These are phyloP conservation scores for Phyllostomus hastatus DNA, from an alignment of 2,113 vertebrate genomes.

Conservation along the genomic window DNA sequence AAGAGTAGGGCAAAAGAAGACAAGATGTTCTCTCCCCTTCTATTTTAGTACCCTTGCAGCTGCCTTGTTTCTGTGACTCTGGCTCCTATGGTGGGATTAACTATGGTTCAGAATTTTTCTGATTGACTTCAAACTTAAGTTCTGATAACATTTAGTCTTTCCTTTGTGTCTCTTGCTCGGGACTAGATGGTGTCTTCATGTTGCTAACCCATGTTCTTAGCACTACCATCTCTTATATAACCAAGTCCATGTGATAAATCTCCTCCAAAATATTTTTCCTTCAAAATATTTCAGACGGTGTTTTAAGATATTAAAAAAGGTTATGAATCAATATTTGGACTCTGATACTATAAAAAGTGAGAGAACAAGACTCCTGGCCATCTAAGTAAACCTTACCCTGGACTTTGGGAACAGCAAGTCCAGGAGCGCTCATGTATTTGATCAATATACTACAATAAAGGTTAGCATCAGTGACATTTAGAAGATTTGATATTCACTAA, in stretches of 20 bases:
- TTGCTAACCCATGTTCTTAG: not conserved
- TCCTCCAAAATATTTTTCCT: not conserved
- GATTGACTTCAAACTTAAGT: not conserved
- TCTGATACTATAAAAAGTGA: not conserved
- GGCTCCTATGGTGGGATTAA: not conserved
- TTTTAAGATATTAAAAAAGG: not conserved
- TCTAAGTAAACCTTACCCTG: not conserved
- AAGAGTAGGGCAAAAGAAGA: not conserved
- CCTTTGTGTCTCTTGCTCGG: not conserved
- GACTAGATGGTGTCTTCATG: not conserved
- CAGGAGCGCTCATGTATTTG: not conserved
- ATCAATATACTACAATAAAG: not conserved
- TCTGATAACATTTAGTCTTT: not conserved
- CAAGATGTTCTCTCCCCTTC: rapidly evolving
- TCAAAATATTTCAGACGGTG: not conserved
- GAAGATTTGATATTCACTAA: not conserved
- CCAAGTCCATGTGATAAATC: not conserved
- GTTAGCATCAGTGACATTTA: not conserved
- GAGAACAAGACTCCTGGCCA: not conserved
- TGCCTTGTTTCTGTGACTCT: not conserved
- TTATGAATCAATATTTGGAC: not conserved
- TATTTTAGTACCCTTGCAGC: not conserved
- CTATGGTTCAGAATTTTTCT: not conserved
- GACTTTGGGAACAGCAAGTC: not conserved
- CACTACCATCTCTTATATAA: not conserved